phyloP scores from a whole-genome alignment of 2,797 vertebrate species.

The Girardinus metallicus region DNA sequence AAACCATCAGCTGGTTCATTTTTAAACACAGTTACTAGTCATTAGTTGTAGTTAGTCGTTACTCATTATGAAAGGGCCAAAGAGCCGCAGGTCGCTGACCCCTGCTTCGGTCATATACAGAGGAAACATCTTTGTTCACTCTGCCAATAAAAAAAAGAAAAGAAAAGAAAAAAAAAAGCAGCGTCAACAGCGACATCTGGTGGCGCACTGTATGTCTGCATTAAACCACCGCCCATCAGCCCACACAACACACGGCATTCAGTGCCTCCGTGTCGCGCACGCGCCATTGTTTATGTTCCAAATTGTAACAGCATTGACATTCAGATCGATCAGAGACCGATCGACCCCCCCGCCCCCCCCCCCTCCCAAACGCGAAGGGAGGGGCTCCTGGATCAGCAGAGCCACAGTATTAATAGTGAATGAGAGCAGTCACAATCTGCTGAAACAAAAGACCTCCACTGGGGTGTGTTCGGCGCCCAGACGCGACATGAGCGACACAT shows the following conservation, averaged over 20 bases:
- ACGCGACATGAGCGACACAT: not conserved
- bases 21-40: too few relatives aligned
- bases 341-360: not conserved
- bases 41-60: too few relatives aligned
- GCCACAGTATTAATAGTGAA: not conserved
- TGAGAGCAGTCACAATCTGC: conserved; percentile 14
- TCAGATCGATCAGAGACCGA: not conserved
- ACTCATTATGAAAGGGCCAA: too few relatives aligned
- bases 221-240: conserved; percentile 76
- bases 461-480: not conserved
- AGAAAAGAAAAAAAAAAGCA: too few relatives aligned
- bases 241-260: conserved; percentile 40
- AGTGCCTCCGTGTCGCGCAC: conserved; percentile 8
- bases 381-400: not conserved
- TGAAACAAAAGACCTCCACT: conserved; percentile 60
- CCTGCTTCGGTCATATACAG: not conserved
- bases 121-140: not conserved
- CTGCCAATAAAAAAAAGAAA: not conserved
- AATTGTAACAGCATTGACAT: conserved; percentile 13
- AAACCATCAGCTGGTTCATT: too few relatives aligned
- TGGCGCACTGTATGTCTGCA: conserved; percentile 39
- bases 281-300: conserved; percentile 41
- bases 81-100: not conserved
- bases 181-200: conserved; percentile 9
- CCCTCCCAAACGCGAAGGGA: not conserved